Evolutionary conservation across 2,113 vertebrate genomes (phyloP), one percentile per base, ranked within the genome.

Genomic region (Petaurus breviceps): DNA sequence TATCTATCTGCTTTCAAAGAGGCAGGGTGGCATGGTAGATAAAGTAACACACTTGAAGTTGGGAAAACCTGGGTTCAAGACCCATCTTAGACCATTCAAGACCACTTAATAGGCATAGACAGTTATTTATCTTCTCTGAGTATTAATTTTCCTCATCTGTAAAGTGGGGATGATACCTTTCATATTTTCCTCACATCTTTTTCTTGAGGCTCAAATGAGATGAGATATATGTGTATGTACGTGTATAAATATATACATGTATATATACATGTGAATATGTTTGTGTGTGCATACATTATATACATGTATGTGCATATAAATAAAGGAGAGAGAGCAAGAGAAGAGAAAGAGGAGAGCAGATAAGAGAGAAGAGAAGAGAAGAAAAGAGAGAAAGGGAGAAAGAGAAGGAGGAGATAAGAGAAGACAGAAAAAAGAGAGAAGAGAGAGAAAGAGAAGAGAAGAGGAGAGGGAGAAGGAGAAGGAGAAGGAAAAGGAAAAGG

Each of bases 401-500:
- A 4, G 47, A 49, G 47, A 49, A 3, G 4, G 47, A 49, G 47
- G 4, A 49, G n/a, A n/a, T n/a, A 49, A 49, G 47, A 28, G 10
- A 0, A 68, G 61, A 68, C 1, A 11, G 12, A 12, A 57, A 55
- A 14, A 77, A 14, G 25, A 16, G 24, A 7, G 24, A 8, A 19
- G 5, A 54, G n/a, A 6, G 5, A 14, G 12, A 53, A 16, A 57
- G 5, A 11, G 0, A 11, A 28, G 9, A 28, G 22, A 3, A 53
- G 52, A 23, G 23, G 22, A 55, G 19, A 8, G 1, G 25, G 8
- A 1, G 26, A 68, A 12, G 3, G 28, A 37, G 14, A 2, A 12
- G 10, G 2, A 37, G 3, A 37, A 0, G 0, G 16, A 3, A n/a
- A n/a, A n/a, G n/a, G 3, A 12, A 4, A 68, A 31, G 37, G 3